Base-by-base conservation (phyloP, 2,113 vertebrate species). In the Laticauda colubrina region DNA sequence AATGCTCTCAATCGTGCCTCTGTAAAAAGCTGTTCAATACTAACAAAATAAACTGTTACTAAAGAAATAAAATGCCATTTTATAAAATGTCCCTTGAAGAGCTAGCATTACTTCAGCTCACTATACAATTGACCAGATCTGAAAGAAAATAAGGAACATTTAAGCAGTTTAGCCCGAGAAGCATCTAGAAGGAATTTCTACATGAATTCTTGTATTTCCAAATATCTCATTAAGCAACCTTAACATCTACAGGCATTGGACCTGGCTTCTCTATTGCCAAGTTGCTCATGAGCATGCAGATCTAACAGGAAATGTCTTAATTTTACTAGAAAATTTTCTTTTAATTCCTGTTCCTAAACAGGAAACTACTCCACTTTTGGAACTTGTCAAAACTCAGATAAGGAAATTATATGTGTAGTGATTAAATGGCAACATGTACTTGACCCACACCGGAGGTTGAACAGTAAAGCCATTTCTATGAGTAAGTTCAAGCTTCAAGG, bases 381-480 rank as follows among this genome's bases (percentile, higher is more conserved):
- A 90, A 87, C 39, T 43, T 0, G 0, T 34, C 59, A 53, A 24
- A 95, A 95, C 93, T 89, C 91, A 92, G 90, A 69, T 93, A 97
- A 97, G 93, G 96, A 97, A 97, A 98, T 97, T 96, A 96, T 93
- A 96, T 96, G 97, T 97, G 96, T 96, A 96, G 97, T 97, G 97
- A 97, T 97, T 97, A 98, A 98, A 98, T 97, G 95, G 95, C 95
- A 96, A 96, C 97, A 97, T 97, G 97, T 97, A 98, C 97, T 98
- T 98, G 97, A 98, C 97, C 97, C 96, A 97, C 95, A 96, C 96
- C 97, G 97, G 97, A 97, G 96, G 96, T 97, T 97, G 97, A 98
- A 98, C 98, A 97, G 97, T 98, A 98, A 98, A 98, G 98, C 96
- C 97, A 97, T 98, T 97, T 97, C 97, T 96, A 89, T 97, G 97